A percentile compares a stretch with the other conserved stretches of the same genome.
These are phyloP conservation scores for Muricea muricata DNA, from an alignment of 92 coral and sea anemone genomes.

Conservation along the genomic window DNA sequence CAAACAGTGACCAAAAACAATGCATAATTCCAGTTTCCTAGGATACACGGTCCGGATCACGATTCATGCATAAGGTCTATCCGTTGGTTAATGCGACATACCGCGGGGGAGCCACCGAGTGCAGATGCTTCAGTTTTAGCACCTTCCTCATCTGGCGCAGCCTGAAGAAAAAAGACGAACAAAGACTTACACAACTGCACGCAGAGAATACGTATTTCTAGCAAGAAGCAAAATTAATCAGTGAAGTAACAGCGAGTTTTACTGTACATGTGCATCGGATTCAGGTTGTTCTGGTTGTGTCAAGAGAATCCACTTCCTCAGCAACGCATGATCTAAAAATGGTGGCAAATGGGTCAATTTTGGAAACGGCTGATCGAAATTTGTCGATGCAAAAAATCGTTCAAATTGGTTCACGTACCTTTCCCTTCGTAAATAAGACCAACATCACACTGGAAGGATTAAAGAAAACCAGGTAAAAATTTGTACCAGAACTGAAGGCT, in stretches of 20 bases:
- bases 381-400: neutral
- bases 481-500: conserved; percentile 50
- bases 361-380: neutral
- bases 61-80: too few species aligned
- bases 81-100: too few species aligned
- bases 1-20: too few species aligned
- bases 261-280: conserved; percentile 65
- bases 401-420: conserved; percentile 54
- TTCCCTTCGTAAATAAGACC: conserved; percentile 78
- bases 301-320: conserved; percentile 89
- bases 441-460: conserved; percentile 78
- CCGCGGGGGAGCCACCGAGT: conserved; percentile 77
- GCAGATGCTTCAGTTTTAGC: conserved; percentile 61
- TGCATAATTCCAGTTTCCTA: too few species aligned
- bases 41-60: too few species aligned
- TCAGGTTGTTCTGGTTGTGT: conserved; percentile 71
- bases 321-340: conserved; percentile 73
- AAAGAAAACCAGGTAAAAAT: conserved; percentile 10
- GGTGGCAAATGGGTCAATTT: too few species aligned
- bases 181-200: too few species aligned
- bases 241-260: too few species aligned
- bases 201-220: too few species aligned
- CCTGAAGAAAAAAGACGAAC: conserved; percentile 5
- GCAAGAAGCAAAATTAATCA: too few species aligned
- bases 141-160: conserved; percentile 35